phyloP scores from a whole-genome alignment of 2,797 vertebrate species.

The Danio choprae region DNA sequence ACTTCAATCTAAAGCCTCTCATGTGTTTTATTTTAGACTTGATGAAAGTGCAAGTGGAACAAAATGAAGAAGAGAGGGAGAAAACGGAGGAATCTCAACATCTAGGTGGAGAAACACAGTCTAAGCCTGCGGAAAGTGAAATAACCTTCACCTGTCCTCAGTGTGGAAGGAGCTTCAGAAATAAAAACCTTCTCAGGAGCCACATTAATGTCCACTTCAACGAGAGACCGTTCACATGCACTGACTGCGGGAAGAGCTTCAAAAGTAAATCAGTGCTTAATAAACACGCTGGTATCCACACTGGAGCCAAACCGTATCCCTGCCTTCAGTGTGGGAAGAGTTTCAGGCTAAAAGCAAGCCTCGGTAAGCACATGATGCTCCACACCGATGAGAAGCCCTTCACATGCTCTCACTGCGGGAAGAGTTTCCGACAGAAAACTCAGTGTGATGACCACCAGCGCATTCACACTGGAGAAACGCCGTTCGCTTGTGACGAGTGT shows the following conservation, averaged over 20 bases:
- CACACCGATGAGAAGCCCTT: too few species aligned
- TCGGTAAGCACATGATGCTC: too few species aligned
- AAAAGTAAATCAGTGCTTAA: too few species aligned
- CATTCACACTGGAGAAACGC: not conserved
- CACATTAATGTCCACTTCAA: not conserved
- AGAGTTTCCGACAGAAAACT: too few species aligned
- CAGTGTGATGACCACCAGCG: too few species aligned
- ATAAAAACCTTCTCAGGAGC: not conserved
- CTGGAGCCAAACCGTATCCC: not conserved
- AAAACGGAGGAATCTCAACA: not conserved
- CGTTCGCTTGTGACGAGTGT: not conserved
- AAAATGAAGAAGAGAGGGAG: not conserved
- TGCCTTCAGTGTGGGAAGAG: not conserved
- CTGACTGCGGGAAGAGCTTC: not conserved
- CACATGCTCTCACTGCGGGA: too few species aligned
- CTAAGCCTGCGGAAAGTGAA: not conserved
- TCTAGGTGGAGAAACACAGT: not conserved
- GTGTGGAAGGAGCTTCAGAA: not conserved
- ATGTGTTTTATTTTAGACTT: too few species aligned
- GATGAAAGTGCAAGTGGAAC: not conserved
- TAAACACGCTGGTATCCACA: not conserved
- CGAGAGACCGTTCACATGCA: not conserved
- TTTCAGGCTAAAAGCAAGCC: not conserved
- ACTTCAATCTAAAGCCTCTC: too few species aligned
- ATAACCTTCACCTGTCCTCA: not conserved